A percentile compares a stretch with the other conserved stretches of the same genome.
phyloP scores from a whole-genome alignment of 2,888 invertebrate genomes.

The Embidobia sp. region DNA sequence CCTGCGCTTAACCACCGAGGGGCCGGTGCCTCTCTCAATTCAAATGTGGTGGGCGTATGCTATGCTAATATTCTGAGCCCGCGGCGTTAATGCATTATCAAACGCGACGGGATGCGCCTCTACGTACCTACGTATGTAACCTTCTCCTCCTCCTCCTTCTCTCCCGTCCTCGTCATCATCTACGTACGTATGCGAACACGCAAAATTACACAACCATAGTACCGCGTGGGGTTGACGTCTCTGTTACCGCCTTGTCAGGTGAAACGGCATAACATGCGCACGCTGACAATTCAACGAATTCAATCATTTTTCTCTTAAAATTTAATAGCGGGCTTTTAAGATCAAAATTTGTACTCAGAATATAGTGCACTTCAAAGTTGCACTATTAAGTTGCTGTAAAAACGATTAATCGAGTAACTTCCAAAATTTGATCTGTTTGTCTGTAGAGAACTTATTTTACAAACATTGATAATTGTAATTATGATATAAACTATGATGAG shows the following conservation, averaged over 20 bases:
- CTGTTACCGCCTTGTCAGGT: constrained; percentile 61
- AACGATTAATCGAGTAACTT: no score
- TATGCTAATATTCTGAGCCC: constrained; percentile 81
- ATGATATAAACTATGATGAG: no score
- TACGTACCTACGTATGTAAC: constrained; percentile 63
- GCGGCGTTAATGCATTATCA: constrained; percentile 81
- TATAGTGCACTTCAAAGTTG: no score
- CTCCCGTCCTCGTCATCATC: constrained; percentile 24
- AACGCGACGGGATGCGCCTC: constrained; percentile 74
- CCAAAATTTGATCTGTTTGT: no score
- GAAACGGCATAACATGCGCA: background rate
- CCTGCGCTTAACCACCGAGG: constrained; percentile 76
- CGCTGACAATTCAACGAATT: constrained; percentile 1
- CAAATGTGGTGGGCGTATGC: constrained; percentile 81
- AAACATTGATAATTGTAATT: no score
- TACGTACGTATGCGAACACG: constrained; percentile 34
- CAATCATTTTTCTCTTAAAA: background rate
- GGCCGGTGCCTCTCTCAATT: constrained; percentile 75
- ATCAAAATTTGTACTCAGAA: no score
- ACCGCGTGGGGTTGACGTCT: constrained; percentile 64
- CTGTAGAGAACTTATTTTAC: no score
- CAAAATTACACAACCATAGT: constrained; percentile 57
- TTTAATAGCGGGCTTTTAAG: no score
- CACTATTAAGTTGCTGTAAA: no score
- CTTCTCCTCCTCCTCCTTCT: constrained; percentile 26